Base-by-base conservation (phyloP, 1,140 invertebrate genomes). In the Zaprionus inermis region DNA sequence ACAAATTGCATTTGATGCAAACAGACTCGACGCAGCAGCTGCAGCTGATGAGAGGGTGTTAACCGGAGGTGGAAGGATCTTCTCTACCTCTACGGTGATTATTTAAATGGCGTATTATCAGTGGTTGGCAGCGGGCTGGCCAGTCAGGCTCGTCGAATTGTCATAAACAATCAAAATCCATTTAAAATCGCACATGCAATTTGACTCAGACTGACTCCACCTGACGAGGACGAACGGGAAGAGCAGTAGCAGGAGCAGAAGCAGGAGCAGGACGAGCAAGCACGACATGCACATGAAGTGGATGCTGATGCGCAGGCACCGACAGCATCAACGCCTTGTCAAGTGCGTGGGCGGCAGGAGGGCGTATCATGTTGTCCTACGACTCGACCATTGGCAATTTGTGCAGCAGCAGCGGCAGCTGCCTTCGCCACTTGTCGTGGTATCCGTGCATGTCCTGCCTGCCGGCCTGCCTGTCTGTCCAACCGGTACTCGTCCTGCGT, bases 81-180 rank as follows among this genome's bases (percentile, higher is more conserved):
- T 44, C 60, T 66, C 5, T 20, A 20, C 22, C n/a, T 41, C 60
- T 67, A 52, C 70, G 74, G 74, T 73, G 70, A 84, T 88, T 82
- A 89, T 83, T 88, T 88, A 88, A 88, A 88, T 88, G 84, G 80
- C 71, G 77, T 56, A 88, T 88, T 88, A 88, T 88, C 84, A 88
- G 84, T 88, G 84, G 77, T 66, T 72, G 79, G 72, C 77, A 89
- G 79, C 77, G 80, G 65, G 57, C 61, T 75, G 77, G 68, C 80
- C 84, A 89, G 78, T 85, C 81, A 78, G 44, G 72, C 75, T 90
- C 74, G 75, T 81, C 72, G 75, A 81, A 84, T 84, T 85, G 80
- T 89, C 84, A 89, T 89, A 89, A 89, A 90, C 84, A 89, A 89
- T 89, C 84, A 89, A 89, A 89, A 89, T 89, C 84, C 84, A 89